Conservation (phyloP, 2,888 invertebrate species). For the Spatulosminthurus flaviceps region DNA sequence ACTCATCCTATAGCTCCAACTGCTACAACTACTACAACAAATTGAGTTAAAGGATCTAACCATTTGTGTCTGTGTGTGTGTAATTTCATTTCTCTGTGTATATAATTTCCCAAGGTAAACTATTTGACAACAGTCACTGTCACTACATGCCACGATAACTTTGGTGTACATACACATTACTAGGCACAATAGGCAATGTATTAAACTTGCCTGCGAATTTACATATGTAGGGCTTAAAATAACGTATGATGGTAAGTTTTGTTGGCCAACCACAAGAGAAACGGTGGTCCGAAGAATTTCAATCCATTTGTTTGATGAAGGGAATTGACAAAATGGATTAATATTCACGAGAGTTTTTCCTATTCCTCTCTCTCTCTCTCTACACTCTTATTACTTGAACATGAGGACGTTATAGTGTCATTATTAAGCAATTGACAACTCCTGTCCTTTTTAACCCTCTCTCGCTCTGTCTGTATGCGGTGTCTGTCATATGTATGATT, state of each 20-base stretch:
- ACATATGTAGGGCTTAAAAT: not conserved
- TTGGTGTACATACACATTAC: too few species aligned
- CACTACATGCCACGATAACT: too few species aligned
- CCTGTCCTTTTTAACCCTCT: not conserved
- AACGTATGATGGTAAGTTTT: too few species aligned
- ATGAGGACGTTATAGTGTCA: not conserved
- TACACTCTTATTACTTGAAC: not conserved
- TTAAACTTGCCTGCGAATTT: too few species aligned
- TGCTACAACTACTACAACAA: too few species aligned
- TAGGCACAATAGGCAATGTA: too few species aligned
- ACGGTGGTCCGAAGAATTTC: conserved; percentile 29
- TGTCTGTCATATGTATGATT: too few species aligned
- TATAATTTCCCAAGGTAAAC: not conserved
- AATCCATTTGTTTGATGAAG: conserved; percentile 51
- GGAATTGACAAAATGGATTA: conserved; percentile 54
- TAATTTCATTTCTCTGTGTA: not conserved
- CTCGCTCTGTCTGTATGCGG: too few species aligned
- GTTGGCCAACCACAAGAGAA: conserved; percentile 11
- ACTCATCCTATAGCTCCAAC: too few species aligned
- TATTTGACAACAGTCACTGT: too few species aligned
- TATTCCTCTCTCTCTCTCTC: too few species aligned
- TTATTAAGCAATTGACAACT: not conserved
- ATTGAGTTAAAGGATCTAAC: not conserved
- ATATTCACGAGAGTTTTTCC: conserved; percentile 31
- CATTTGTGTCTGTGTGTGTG: conserved; percentile 22